Conservation (phyloP, 2,797 vertebrate genomes). For the Amblyopsis hoosieri region DNA sequence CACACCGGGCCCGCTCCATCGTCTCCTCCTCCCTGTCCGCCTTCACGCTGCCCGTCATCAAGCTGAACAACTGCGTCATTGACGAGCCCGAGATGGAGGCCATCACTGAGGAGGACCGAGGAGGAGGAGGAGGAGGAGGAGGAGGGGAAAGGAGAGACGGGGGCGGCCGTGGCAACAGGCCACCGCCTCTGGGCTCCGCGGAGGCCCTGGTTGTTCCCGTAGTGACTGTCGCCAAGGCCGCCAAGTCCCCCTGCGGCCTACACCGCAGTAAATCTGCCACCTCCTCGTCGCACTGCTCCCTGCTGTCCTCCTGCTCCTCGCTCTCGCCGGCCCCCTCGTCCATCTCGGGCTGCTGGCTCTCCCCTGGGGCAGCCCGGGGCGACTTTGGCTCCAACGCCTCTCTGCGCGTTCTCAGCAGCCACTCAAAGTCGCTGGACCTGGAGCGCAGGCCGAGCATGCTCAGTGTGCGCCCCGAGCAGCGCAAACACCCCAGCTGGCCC, state of each 20-base stretch:
- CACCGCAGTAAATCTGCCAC: slow-evolving; percentile 83
- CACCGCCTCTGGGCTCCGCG: slow-evolving; percentile 81
- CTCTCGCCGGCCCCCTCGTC: slow-evolving; percentile 77
- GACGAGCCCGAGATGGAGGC: slow-evolving; percentile 94
- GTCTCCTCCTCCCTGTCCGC: slow-evolving; percentile 96
- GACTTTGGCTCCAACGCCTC: slow-evolving; percentile 95
- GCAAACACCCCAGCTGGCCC: slow-evolving; percentile 98
- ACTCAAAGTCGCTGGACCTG: slow-evolving; percentile 96
- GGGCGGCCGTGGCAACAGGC: slow-evolving; percentile 52
- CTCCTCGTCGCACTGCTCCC: slow-evolving; percentile 74
- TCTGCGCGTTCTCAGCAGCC: slow-evolving; percentile 89
- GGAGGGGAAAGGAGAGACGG: slow-evolving; percentile 57
- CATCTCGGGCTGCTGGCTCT: slow-evolving; percentile 85
- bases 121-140: slow-evolving; percentile 50
- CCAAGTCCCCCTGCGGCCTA: slow-evolving; percentile 68
- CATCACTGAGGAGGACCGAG: slow-evolving; percentile 87
- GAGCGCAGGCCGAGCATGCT: slow-evolving; percentile 84
- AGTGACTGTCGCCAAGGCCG: slow-evolving; percentile 81
- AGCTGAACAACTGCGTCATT: slow-evolving; percentile 98
- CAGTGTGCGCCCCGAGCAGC: slow-evolving; percentile 89
- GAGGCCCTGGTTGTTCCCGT: slow-evolving; percentile 87
- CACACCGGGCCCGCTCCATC: slow-evolving; percentile 89
- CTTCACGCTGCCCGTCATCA: slow-evolving; percentile 96
- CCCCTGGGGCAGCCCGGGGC: slow-evolving; percentile 87
- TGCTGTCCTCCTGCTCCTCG: slow-evolving; percentile 72